These are phyloP conservation scores for Hirtodrosophila cameraria DNA, from an alignment of 2,888 invertebrate species.

Conservation along the genomic window DNA sequence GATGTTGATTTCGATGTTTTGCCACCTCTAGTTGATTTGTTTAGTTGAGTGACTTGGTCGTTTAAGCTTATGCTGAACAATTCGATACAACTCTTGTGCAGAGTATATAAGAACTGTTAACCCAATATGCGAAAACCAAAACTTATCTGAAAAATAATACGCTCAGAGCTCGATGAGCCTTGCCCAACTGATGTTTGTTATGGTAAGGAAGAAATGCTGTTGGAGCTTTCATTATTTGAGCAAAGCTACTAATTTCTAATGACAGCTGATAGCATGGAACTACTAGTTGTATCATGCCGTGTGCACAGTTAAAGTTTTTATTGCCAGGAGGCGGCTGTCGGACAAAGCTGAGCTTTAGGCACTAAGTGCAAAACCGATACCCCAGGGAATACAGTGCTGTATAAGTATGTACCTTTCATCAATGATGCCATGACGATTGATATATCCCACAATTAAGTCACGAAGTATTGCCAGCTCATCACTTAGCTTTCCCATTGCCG, in stretches of 20 bases:
- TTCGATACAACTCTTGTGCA: no score
- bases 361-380: no score
- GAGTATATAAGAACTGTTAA: slow-evolving; percentile 8
- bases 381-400: background rate
- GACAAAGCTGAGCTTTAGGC: no score
- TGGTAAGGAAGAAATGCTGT: slow-evolving; percentile 13
- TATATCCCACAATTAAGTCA: slow-evolving; percentile 83
- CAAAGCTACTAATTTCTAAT: slow-evolving; percentile 13
- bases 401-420: slow-evolving; percentile 80
- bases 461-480: slow-evolving; percentile 83
- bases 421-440: slow-evolving; percentile 84
- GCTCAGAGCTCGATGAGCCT: no score
- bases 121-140: no score
- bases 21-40: no score
- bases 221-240: background rate
- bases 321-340: background rate
- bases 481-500: slow-evolving; percentile 84
- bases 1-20: no score
- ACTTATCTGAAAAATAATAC: no score
- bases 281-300: background rate
- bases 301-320: background rate
- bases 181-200: no score
- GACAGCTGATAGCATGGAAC: slow-evolving; percentile 10
- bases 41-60: no score
- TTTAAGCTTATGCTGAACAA: no score